phyloP scores from a whole-genome alignment of 2,113 vertebrate genomes.

The Vimba vimba region DNA sequence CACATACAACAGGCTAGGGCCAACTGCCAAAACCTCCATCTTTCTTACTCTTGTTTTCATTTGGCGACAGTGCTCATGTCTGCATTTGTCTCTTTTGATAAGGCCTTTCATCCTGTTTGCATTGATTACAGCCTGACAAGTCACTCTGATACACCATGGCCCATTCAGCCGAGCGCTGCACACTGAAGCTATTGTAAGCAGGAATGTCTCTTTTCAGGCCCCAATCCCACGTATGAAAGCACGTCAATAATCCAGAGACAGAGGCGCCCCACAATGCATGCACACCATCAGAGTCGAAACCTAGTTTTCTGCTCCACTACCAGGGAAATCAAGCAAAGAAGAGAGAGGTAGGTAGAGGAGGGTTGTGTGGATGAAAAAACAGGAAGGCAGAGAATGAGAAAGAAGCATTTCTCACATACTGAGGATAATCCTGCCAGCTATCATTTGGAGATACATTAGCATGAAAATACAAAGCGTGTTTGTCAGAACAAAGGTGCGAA shows the following conservation, averaged over 20 bases:
- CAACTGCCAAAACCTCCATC: slow-evolving; percentile 59
- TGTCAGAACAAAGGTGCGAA: slow-evolving; percentile 52
- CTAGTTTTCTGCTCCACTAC: slow-evolving; percentile 64
- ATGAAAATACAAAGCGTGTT: slow-evolving; percentile 55
- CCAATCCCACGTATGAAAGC: slow-evolving; percentile 76
- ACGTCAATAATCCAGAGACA: slow-evolving; percentile 79
- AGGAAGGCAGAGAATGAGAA: slow-evolving; percentile 53
- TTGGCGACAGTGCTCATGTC: slow-evolving; percentile 70
- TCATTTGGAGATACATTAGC: slow-evolving; percentile 56
- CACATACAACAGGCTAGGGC: slow-evolving; percentile 53
- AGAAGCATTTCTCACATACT: slow-evolving; percentile 64
- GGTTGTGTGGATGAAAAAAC: slow-evolving; percentile 56
- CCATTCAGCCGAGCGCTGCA: slow-evolving; percentile 72
- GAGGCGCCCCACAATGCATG: slow-evolving; percentile 70
- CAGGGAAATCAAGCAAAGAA: slow-evolving; percentile 53
- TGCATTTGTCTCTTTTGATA: slow-evolving; percentile 77
- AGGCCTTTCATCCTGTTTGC: slow-evolving; percentile 79
- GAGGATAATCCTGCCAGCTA: slow-evolving; percentile 60
- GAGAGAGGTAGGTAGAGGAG: slow-evolving; percentile 55
- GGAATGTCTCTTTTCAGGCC: slow-evolving; percentile 84
- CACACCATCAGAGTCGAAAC: slow-evolving; percentile 60
- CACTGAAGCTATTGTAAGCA: slow-evolving; percentile 79
- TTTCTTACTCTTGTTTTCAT: slow-evolving; percentile 51
- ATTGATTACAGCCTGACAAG: slow-evolving; percentile 79
- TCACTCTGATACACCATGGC: slow-evolving; percentile 74